Evolutionary conservation across 2,797 vertebrate genomes (phyloP), one percentile per base, ranked within the genome.

Genomic region (Pangasius larnaudii): DNA sequence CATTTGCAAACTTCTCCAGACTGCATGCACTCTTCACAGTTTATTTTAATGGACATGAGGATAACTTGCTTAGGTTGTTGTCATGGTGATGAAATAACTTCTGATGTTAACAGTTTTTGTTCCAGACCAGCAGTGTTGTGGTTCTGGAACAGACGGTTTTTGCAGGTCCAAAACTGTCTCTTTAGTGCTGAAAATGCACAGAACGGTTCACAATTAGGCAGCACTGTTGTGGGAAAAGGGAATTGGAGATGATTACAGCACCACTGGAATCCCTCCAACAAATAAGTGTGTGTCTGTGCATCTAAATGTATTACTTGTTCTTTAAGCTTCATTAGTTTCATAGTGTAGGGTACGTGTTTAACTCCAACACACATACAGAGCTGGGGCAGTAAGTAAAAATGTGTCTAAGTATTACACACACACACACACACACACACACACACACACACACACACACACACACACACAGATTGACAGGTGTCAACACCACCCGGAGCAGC

Each of bases 401-500:
- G 49, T 58, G 61, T 65, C 18, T 87, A 59, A 59, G 8, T 30
- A 65, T 63, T 18, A 56, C 5, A 5, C 27, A 53, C 16, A 33
- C 53, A 24, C 19, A 58, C 18, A 36, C 1, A 36, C 42, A 78
- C 75, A 58, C 51, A 58, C 1, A 24, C 19, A 58, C 18, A 39
- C 1, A 36, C 1, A n/a, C n/a, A n/a, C n/a, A 24, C 18, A 58
- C 18, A 36, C 1, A 36, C 42, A 79, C 75, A 58, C 51, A 58
- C 1, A 27, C 19, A 58, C 19, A 39, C 1, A 36, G 94, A 95
- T 88, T 92, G 94, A 92, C 94, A 93, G 89, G 89, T 93, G 88
- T 89, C 74, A 67, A 46, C 85, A 74, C 58, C 78, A 86, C 51
- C 84, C 88, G 65, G 75, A 91, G 91, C 92, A 87, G 87, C 75